Percentiles rank a stretch among this genome's conserved stretches.
phyloP scores from a whole-genome alignment of 2,797 vertebrate species.

The Amniataba percoides region DNA sequence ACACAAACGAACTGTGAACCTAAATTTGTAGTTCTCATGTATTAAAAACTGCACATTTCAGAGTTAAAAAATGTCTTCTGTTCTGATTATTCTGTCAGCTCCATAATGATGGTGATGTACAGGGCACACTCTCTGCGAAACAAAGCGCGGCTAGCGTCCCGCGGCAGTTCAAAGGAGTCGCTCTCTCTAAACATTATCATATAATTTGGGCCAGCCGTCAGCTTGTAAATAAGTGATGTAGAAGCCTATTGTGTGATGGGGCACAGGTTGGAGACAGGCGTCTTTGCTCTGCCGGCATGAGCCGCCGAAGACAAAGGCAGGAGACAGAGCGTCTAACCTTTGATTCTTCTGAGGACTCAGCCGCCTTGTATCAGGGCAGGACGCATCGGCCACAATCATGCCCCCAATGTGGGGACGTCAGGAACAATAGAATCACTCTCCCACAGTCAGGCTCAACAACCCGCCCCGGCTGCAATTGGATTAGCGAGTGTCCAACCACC shows the following conservation, averaged over 20 bases:
- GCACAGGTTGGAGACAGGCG: constrained; percentile 86
- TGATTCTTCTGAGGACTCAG: constrained; percentile 85
- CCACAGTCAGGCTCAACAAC: constrained; percentile 69
- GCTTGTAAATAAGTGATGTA: constrained; percentile 88
- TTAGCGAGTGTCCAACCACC: constrained; percentile 82
- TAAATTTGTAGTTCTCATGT: not conserved
- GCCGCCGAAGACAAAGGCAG: constrained; percentile 84
- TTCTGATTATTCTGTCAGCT: constrained; percentile 3
- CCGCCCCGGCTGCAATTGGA: constrained; percentile 74
- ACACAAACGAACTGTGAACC: not conserved
- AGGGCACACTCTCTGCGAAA: constrained; percentile 36
- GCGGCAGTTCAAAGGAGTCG: constrained; percentile 80
- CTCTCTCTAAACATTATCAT: constrained; percentile 82
- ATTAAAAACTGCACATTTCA: not conserved
- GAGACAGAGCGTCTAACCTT: constrained; percentile 89
- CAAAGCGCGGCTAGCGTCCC: constrained; percentile 53
- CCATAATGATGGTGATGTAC: constrained; percentile 38
- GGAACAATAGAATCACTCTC: constrained; percentile 81
- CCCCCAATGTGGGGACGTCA: constrained; percentile 78
- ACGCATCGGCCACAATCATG: constrained; percentile 80
- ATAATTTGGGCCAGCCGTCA: constrained; percentile 82
- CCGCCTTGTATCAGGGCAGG: constrained; percentile 79
- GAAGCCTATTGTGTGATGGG: constrained; percentile 85
- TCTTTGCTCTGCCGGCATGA: constrained; percentile 84
- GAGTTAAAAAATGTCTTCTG: not conserved